Percentiles rank a stretch among this genome's conserved stretches.
These are phyloP conservation scores for Papilio demoleus DNA, from an alignment of 2,888 invertebrate species.

Conservation along the genomic window DNA sequence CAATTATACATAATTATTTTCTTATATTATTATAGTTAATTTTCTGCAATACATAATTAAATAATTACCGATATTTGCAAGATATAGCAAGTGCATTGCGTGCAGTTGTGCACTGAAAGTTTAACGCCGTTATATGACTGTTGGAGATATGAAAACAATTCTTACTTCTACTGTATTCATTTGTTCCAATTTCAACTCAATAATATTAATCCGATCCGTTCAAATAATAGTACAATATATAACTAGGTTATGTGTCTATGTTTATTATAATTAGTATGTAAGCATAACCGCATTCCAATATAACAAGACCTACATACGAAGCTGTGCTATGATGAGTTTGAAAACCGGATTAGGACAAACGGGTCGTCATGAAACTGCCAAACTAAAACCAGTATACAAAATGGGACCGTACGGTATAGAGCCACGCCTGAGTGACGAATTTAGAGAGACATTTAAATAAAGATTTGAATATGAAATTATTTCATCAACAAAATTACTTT, in stretches of 20 bases:
- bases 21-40: background rate
- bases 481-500: background rate
- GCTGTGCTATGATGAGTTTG: slow-evolving; percentile 27
- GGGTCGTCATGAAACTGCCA: slow-evolving; percentile 30
- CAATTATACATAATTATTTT: too few relatives aligned
- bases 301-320: slow-evolving; percentile 24
- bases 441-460: slow-evolving; percentile 6
- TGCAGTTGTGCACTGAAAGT: slow-evolving; percentile 9
- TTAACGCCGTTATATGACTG: slow-evolving; percentile 12
- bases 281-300: slow-evolving; percentile 17
- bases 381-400: slow-evolving; percentile 39
- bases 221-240: background rate
- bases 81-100: slow-evolving; percentile 8
- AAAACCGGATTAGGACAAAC: slow-evolving; percentile 40
- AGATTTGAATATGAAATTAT: too few relatives aligned
- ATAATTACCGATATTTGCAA: slow-evolving; percentile 22
- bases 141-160: background rate
- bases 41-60: slow-evolving; percentile 2
- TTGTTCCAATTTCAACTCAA: background rate
- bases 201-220: background rate
- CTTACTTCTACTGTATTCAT: background rate
- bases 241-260: background rate
- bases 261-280: background rate
- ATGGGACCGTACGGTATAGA: slow-evolving; percentile 38
- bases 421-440: slow-evolving; percentile 31